Conservation (phyloP, 2,113 vertebrate genomes). For the Eptatretus burgeri region DNA sequence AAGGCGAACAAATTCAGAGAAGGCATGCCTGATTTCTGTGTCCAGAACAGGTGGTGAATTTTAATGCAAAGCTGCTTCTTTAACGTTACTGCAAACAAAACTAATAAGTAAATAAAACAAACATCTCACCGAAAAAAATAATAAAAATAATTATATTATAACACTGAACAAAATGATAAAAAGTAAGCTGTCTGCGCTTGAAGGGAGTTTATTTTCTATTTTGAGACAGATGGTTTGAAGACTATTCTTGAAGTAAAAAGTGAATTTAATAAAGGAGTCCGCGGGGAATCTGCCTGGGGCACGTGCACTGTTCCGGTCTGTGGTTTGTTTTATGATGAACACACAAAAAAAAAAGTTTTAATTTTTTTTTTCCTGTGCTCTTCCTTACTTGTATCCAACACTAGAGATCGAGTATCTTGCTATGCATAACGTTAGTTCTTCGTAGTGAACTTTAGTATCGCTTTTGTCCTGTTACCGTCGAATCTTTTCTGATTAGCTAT, state of each 20-base stretch:
- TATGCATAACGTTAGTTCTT: constrained; percentile 5
- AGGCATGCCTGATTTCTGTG: too few species aligned
- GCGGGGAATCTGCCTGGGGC: too few species aligned
- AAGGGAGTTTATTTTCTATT: constrained; percentile 1
- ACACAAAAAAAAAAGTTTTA: background rate
- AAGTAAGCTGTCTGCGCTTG: background rate
- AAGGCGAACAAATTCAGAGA: too few species aligned
- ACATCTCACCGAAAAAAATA: background rate
- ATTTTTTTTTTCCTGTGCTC: background rate
- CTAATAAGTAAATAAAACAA: too few species aligned
- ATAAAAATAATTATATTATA: background rate
- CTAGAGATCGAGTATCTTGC: background rate
- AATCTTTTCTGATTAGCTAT: constrained; percentile 1
- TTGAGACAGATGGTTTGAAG: background rate
- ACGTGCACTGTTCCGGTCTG: too few species aligned
- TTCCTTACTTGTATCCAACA: constrained; percentile 1
- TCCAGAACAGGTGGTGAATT: too few species aligned
- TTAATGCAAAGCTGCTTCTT: too few species aligned
- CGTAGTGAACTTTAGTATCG: constrained; percentile 4
- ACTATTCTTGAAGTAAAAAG: too few species aligned
- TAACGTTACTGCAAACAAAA: too few species aligned
- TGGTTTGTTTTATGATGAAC: too few species aligned
- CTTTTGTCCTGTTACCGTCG: constrained; percentile 3
- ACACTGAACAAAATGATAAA: constrained; percentile 1
- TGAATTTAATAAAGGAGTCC: too few species aligned